Conservation (phyloP, 2,113 vertebrate genomes). For the Pseudopipra pipra region DNA sequence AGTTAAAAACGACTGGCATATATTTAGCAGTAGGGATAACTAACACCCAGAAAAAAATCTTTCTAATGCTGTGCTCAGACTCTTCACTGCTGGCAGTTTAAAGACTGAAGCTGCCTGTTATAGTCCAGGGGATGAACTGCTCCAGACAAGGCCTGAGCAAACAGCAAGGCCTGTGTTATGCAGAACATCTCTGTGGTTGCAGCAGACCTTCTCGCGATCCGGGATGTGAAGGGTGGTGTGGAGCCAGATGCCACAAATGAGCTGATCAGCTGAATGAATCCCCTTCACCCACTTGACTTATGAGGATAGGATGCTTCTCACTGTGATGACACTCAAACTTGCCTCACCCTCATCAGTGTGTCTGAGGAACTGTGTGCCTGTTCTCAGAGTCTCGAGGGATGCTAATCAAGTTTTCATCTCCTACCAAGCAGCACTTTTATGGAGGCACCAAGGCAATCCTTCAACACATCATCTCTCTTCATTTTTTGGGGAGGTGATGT, state of each 20-base stretch:
- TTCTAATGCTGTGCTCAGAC: neutral
- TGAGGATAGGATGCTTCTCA: conserved; percentile 3
- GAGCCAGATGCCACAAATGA: neutral
- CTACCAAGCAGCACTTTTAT: neutral
- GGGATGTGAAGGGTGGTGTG: neutral
- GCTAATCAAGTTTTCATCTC: conserved; percentile 3
- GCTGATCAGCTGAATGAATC: neutral
- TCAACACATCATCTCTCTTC: neutral
- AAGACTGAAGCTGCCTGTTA: neutral
- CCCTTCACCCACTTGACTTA: conserved; percentile 14
- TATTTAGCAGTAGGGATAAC: neutral
- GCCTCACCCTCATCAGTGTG: neutral
- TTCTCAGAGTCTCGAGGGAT: neutral
- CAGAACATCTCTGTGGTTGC: neutral
- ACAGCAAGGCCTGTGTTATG: neutral
- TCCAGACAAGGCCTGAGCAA: neutral
- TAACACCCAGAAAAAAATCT: neutral
- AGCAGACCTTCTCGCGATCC: rapidly evolving
- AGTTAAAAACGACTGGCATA: neutral
- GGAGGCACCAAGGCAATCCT: neutral
- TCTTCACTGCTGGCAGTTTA: neutral
- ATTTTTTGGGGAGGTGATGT: neutral
- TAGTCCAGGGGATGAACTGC: neutral
- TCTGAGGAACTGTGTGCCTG: neutral
- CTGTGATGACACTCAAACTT: neutral